Evolutionary conservation across 2,888 invertebrate genomes (phyloP), one percentile per base, ranked within the genome.

Genomic region (Epinotia brunnichana): DNA sequence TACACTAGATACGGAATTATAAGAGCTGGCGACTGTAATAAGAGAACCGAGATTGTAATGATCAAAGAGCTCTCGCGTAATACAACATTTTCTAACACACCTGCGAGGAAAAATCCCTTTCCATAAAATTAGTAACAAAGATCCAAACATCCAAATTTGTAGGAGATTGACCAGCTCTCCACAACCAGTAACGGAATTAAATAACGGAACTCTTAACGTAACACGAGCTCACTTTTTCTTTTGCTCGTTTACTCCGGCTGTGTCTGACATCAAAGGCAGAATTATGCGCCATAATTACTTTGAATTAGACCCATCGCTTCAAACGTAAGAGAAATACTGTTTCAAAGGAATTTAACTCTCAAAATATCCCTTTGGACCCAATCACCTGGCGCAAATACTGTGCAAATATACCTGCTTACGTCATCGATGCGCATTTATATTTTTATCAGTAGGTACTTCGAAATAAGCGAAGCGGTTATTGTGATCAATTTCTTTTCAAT

Each of bases 281-380:
- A 71, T 71, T 71, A 71, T 41, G 60, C 44, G 21, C 63, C 64
- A 64, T 51, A 70, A 71, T 71, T 66, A 60, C 66, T 68, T 56
- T 48, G 48, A 69, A 73, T 73, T 73, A 68, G 53, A 61, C 51
- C 56, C 69, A 62, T 61, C 63, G 63, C 51, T 68, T 63, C 24
- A 69, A 56, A 73, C 29, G 53, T 60, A 61, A 54, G 29, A 60
- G 59, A 41, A 24, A 62, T 62, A 39, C 56, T 17, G 41, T 69
- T 59, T 67, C 63, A 69, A 73, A 61, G 62, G 68, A 68, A 56
- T 59, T 57, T 51, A 39, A 41, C 51, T 13, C 9, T 24, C 53
- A 41, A 66, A 66, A 44, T 60, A 79, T 77, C 75, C 57, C 61
- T 59, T 53, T 60, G 53, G 53, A n/a, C 41, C 60, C 60, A 41